These are phyloP conservation scores for Montifringilla adamsi DNA, from an alignment of 2,113 vertebrate species.

Conservation along the genomic window DNA sequence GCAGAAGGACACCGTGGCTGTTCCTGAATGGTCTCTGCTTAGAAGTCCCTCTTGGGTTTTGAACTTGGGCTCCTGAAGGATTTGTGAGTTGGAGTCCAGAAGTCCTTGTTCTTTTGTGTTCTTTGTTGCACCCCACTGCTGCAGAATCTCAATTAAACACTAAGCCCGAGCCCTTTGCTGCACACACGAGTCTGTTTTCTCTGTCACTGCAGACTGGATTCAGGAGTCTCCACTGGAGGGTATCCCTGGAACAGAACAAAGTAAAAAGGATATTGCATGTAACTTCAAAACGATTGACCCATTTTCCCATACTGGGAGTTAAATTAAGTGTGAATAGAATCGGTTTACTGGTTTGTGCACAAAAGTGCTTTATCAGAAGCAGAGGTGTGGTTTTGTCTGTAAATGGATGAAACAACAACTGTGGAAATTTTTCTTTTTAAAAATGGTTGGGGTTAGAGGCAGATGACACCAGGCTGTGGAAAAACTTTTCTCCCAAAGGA, in stretches of 20 bases:
- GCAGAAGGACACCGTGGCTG: accelerated
- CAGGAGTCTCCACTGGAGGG: background rate
- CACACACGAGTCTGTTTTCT: background rate
- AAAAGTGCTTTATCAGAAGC: conserved; percentile 32
- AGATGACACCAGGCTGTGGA: conserved; percentile 34
- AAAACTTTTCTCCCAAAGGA: conserved; percentile 36
- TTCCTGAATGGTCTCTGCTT: background rate
- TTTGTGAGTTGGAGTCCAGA: background rate
- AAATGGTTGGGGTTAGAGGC: background rate
- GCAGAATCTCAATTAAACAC: background rate
- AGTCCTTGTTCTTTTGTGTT: background rate
- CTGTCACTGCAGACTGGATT: background rate
- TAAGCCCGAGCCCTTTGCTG: background rate
- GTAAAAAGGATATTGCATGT: background rate
- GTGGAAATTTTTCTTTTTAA: background rate
- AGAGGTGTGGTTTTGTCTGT: conserved; percentile 13
- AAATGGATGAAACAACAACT: background rate
- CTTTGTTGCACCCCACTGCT: background rate
- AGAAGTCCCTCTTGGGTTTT: background rate
- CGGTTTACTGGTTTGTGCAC: background rate
- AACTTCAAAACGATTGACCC: conserved; percentile 29
- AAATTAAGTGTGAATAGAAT: conserved; percentile 45
- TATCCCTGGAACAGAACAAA: background rate
- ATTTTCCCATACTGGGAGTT: conserved; percentile 43
- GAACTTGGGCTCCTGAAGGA: background rate